Conservation (phyloP, 2,888 invertebrate genomes). For the Thymelicus sylvestris region DNA sequence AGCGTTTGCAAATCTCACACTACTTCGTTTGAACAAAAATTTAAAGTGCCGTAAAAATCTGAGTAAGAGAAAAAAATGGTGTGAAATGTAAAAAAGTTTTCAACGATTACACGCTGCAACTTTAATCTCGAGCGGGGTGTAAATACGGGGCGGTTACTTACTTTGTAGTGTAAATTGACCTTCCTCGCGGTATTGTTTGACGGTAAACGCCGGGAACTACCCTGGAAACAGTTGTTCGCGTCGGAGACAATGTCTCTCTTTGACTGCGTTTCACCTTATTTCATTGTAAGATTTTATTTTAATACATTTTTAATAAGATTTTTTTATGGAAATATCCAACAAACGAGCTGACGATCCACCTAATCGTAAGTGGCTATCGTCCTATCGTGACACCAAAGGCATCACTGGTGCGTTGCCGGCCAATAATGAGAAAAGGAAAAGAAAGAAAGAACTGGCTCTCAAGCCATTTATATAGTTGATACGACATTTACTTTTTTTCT, state of each 20-base stretch:
- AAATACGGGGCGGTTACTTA: constrained; percentile 5
- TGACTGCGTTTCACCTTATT: background rate
- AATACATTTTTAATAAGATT: background rate
- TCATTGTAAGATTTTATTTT: background rate
- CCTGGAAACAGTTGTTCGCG: background rate
- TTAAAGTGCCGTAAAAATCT: background rate
- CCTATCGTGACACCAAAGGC: too few species aligned
- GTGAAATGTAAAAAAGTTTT: background rate
- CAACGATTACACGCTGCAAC: background rate
- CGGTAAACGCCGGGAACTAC: background rate
- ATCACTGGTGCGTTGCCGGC: too few species aligned
- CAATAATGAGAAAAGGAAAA: too few species aligned
- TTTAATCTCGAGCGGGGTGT: constrained; percentile 10
- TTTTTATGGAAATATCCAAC: too few species aligned
- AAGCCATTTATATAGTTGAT: too few species aligned
- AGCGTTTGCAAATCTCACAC: too few species aligned
- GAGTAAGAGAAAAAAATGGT: background rate
- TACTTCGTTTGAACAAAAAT: too few species aligned
- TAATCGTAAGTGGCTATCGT: too few species aligned
- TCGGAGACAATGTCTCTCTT: constrained; percentile 6
- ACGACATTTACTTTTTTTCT: too few species aligned
- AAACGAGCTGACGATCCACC: too few species aligned
- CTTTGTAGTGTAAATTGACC: constrained; percentile 24
- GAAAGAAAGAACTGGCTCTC: too few species aligned
- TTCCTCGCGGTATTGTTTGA: constrained; percentile 15